Base-by-base conservation (phyloP, 2,797 vertebrate species). In the Microctenopoma lineatum region DNA sequence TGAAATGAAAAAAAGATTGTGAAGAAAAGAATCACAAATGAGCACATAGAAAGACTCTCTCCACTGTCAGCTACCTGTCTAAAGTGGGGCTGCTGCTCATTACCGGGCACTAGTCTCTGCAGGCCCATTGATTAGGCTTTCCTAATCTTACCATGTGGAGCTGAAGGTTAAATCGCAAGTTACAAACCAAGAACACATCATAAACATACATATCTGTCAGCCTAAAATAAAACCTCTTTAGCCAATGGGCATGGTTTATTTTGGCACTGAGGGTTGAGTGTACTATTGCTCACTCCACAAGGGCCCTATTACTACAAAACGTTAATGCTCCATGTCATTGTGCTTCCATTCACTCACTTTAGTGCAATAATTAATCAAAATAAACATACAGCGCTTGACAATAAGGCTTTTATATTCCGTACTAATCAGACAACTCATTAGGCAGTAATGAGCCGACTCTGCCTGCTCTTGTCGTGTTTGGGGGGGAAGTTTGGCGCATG, bases 371-470 rank as follows among this genome's bases (percentile, higher is more conserved):
- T 93, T 90, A 91, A 93, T 94, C 89, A 89, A 92, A 94, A 92
- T 92, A 92, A 94, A 91, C 88, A 91, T 84, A 90, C 87, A 88
- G 79, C 26, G 65, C 77, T 81, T 82, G 80, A 92, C 88, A 92
- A 89, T 91, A 90, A 90, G 84, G 87, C 85, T 90, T 92, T 92
- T 89, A 86, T 92, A 90, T 89, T 91, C 73, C 15, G 75, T 74
- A 75, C 85, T 92, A 91, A 94, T 92, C 90, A 93, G 90, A 90
- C 84, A 91, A 93, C 85, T 94, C 91, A 93, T 94, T 94, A 92
- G 90, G 84, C 89, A 80, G 84, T 91, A 93, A 93, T 89, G 87
- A 93, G 91, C 81, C 76, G 77, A 85, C 84, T 83, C 81, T 90
- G 89, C 80, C 80, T 75, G 83, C 85, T 86, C 87, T 89, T 81